Conservation (phyloP, 2,113 vertebrate genomes). For the Pongo abelii region DNA sequence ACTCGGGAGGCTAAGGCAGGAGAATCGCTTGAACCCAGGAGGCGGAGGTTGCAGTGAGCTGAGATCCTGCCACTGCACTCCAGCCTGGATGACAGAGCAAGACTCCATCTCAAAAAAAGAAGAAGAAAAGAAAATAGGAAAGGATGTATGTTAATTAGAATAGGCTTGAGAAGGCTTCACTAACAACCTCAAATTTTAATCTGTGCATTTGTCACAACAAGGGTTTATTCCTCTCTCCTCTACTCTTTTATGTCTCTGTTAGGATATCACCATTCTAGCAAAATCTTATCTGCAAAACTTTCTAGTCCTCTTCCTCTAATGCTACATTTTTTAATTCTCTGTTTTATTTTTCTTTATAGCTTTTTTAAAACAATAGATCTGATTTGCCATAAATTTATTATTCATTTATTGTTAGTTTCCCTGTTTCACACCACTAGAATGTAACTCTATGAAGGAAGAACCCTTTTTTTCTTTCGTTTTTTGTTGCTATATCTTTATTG, state of each 20-base stretch:
- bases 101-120: too few species aligned
- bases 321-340: background rate
- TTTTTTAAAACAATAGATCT: background rate
- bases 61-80: too few species aligned
- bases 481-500: background rate
- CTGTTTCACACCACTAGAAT: background rate
- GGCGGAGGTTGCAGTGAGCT: too few species aligned
- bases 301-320: background rate
- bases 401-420: background rate
- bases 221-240: background rate
- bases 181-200: background rate
- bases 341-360: background rate
- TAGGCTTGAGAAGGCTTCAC: background rate
- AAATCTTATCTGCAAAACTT: background rate
- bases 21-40: too few species aligned
- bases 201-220: background rate
- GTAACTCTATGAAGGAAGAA: background rate
- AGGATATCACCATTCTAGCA: background rate
- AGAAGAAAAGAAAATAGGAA: background rate
- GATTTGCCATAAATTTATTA: background rate
- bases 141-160: background rate
- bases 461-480: background rate
- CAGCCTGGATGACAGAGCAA: too few species aligned
- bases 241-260: background rate
- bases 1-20: too few species aligned